Base-by-base conservation (phyloP, 2,888 invertebrate genomes). In the Erebia ligea region DNA sequence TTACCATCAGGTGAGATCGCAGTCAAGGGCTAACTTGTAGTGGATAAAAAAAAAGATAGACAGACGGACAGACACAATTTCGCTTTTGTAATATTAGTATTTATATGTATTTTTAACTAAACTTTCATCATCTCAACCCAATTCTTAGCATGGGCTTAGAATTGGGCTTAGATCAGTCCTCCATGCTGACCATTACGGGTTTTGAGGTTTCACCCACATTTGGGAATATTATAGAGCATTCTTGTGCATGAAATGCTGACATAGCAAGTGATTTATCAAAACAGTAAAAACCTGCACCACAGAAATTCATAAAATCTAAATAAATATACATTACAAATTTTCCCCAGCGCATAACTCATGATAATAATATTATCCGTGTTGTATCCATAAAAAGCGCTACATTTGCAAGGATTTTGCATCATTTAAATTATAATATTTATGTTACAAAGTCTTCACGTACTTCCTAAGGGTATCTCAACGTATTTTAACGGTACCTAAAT, bases 381-480 rank as follows among this genome's bases (percentile, higher is more conserved):
- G 67, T 58, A 58, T 67, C 21, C 57, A 58, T 57, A 58, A 58
- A 66, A 58, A 58, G 57, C 17, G 25, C 21, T 50, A 48, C 48
- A 58, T 58, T 67, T 45, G 42, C 57, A 54, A 65, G 19, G 17
- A 65, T 65, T 52, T 65, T 56, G 40, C 54, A 10, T 42, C 17
- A 56, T 15, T 56, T 40, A 21, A 15, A 21, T 54, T 56, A 54
- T 67, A 62, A 65, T 68, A 66, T 72, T 65, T 72, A 56, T 52
- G n/a, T 59, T 59, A 52, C 62, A 19, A 48, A 64, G 75, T 73
- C 70, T 76, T 75, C 81, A 80, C 81, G 83, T 81, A 77, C 78
- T 77, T 79, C 76, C 76, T 74, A 71, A 78, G 81, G 82, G 80
- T 84, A 82, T 84, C 84, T 72, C 70, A 77, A 73, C 73, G 74